Percentiles rank a stretch among this genome's conserved stretches.
Evolutionary conservation across 2,113 vertebrate genomes (phyloP).

Genomic region (Phasianus colchicus): DNA sequence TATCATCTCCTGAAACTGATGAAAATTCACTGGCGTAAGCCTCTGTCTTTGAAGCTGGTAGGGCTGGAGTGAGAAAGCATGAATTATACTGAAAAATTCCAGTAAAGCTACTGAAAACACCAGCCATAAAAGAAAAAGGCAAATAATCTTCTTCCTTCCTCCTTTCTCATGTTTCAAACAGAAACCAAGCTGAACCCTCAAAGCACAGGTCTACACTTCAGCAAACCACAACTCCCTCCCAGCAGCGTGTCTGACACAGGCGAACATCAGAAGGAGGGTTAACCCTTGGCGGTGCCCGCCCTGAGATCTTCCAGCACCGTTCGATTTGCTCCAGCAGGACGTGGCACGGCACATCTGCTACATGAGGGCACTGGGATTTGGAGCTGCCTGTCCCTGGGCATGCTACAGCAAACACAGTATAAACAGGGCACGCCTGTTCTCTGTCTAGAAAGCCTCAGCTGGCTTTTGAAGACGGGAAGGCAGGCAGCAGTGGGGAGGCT

Average conservation of each 20-base stretch:
- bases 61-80: not conserved
- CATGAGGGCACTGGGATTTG: not conserved
- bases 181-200: not conserved
- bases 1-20: not conserved
- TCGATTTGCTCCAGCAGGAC: not conserved
- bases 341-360: not conserved
- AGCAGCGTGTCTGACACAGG: not conserved
- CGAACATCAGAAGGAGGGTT: not conserved
- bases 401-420: rapidly evolving
- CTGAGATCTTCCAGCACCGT: not conserved
- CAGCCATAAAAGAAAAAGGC: not conserved
- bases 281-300: not conserved
- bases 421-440: not conserved
- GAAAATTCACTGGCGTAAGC: not conserved
- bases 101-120: slow-evolving; percentile 14
- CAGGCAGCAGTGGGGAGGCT: not conserved
- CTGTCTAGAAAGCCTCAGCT: not conserved
- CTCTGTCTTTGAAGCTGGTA: slow-evolving; percentile 11
- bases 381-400: not conserved
- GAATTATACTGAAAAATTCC: slow-evolving; percentile 17
- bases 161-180: not conserved
- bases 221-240: not conserved
- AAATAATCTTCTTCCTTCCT: not conserved
- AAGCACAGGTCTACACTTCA: not conserved
- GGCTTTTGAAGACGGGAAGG: not conserved